Base-by-base conservation (phyloP, 1,140 invertebrate species). In the Galleria mellonella region DNA sequence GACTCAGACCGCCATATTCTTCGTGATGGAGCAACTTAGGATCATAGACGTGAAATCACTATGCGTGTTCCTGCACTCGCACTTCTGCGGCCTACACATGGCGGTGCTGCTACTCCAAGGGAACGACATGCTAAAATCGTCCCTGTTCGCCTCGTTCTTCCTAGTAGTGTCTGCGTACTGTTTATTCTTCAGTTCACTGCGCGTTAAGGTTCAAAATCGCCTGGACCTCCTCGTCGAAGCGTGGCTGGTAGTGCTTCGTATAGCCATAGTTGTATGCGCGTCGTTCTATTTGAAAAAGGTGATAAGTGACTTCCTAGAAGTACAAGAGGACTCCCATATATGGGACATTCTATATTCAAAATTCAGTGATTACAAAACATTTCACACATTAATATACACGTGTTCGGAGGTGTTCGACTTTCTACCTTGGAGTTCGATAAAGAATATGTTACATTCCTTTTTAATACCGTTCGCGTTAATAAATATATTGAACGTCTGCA, bases 391-490 rank as follows among this genome's bases (percentile, higher is more conserved):
- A 62, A 79, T 97, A 8, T 97, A 97, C 55, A 95, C 93, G 0
- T 97, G 95, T 83, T 91, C 93, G 1, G 85, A 89, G 0, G 94
- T 95, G 62, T 96, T 96, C 81, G 93, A 95, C 58, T 95, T 95
- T 67, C 64, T 96, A n/a, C 90, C 88, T 1, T 79, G 86, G 15
- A 85, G 78, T 29, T 87, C 88, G 0, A 65, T 89, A 1, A 64
- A 76, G 1, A 87, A 87, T 30, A 70, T 92, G 14, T 73, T 72
- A 0, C 64, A 74, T 43, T 90, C 91, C 0, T 64, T 89, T 6
- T 56, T 94, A 0, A 67, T 93, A 3, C 92, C 91, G 0, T 74
- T 85, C 5, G 88, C 83, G 1, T 50, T 88, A 15, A 23, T 90
- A 1, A 76, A 81, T 6, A 65, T 88, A 0, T 39, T 88, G 4